These are phyloP conservation scores for Lysandra coridon DNA, from an alignment of 2,888 invertebrate species.

Conservation along the genomic window DNA sequence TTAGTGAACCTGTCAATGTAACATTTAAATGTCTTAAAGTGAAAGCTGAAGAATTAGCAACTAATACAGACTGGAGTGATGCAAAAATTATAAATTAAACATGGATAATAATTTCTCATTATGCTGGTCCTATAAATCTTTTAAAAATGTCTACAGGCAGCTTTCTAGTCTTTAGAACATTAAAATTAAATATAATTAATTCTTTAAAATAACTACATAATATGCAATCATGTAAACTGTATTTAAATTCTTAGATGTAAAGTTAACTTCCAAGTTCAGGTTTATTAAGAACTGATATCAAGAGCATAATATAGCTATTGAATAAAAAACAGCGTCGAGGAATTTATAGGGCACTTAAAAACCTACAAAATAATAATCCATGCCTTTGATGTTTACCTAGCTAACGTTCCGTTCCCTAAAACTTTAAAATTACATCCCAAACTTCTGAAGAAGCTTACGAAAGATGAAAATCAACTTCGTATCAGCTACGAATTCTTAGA, in stretches of 20 bases:
- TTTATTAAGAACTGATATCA: background rate
- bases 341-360: background rate
- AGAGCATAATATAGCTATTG: background rate
- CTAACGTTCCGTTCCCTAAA: background rate
- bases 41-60: slow-evolving; percentile 14
- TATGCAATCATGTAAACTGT: background rate
- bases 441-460: background rate
- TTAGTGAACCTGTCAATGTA: background rate
- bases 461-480: background rate
- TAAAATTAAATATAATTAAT: background rate
- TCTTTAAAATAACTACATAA: background rate
- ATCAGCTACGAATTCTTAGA: background rate
- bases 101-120: slow-evolving; percentile 1
- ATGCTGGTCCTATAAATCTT: background rate
- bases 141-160: background rate
- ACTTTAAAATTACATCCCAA: background rate
- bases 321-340: background rate
- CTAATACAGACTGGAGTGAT: slow-evolving; percentile 10
- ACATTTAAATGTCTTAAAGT: slow-evolving; percentile 13
- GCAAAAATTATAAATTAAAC: slow-evolving; percentile 2
- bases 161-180: background rate
- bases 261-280: background rate
- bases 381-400: too few species aligned
- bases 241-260: background rate
- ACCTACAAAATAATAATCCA: background rate